phyloP scores from a whole-genome alignment of 1,140 invertebrate species.

The Danaus melanippus region DNA sequence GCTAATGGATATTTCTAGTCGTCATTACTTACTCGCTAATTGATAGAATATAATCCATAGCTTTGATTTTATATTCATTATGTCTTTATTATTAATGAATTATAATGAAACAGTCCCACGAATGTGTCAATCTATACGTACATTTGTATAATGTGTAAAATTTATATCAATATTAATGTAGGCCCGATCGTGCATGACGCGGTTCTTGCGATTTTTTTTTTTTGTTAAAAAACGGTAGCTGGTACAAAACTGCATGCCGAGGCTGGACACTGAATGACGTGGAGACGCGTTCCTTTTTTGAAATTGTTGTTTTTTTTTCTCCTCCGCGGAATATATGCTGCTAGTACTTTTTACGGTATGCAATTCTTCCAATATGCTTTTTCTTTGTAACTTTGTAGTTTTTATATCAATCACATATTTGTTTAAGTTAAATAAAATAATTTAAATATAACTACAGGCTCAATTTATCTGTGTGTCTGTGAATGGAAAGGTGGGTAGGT shows the following conservation, averaged over 20 bases:
- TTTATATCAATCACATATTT: too few species aligned
- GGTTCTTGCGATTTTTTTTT: conserved; percentile 32
- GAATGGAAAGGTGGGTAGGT: too few species aligned
- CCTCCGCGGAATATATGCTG: conserved; percentile 13
- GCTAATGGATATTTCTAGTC: conserved; percentile 5
- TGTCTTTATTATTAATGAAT: not conserved
- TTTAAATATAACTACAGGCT: too few species aligned
- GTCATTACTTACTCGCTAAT: not conserved
- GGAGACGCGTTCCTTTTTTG: conserved; percentile 42
- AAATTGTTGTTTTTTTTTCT: conserved; percentile 20
- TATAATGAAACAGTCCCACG: too few species aligned
- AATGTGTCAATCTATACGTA: too few species aligned
- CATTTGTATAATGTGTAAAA: too few species aligned
- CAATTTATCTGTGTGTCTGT: too few species aligned
- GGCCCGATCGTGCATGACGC: conserved; percentile 49
- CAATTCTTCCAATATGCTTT: too few species aligned
- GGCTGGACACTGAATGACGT: conserved; percentile 48
- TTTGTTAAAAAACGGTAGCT: conserved; percentile 57
- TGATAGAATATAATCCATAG: not conserved
- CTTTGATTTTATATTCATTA: not conserved
- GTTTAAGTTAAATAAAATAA: too few species aligned
- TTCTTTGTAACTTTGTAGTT: too few species aligned
- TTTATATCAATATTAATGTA: conserved; percentile 51
- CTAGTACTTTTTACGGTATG: conserved; percentile 1
- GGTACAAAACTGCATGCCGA: conserved; percentile 52